Base-by-base conservation (phyloP, 2,797 vertebrate species). In the Scolopax bukidnonensis region DNA sequence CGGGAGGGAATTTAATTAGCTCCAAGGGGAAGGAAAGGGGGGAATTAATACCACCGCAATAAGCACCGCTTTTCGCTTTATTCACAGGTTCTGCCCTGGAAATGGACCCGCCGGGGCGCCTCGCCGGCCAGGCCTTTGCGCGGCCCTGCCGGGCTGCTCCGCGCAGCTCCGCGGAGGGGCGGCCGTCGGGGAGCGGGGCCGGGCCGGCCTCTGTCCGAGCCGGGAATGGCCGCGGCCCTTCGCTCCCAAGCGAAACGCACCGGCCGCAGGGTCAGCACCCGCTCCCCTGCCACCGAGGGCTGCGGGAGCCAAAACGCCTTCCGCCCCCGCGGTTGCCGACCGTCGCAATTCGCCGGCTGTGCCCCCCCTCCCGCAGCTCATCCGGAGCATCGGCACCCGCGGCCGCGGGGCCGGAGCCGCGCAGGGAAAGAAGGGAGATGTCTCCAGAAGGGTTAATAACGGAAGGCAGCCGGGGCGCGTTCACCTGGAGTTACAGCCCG, bases 1-100 rank as follows among this genome's bases (percentile, higher is more conserved):
- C 77, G 41, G 97, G 95, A 93, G 97, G 97, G 97, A 97, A 97
- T 98, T 97, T 98, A 98, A 98, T 98, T 97, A 98, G 98, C 96
- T 98, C 97, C 97, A 89, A 84, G 91, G 96, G 97, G 96, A 32
- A 47, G 21, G 47, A 47, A 47, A 21, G 21, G 47, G 21, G 47
- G 47, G 47, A 12, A 47, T 47, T 98, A 98, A 96, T 84, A 94
- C 91, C 91, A 96, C 94, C 97, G 98, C 97, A 98, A 98, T 97
- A 98, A 98, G 98, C 97, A 98, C 97, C 96, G 65, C 95, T 96
- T 92, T 92, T 87, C 76, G 83, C 95, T 98, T 98, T 97, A 92
- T 97, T 95, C 92, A 53, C 82, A 91, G 86, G 92, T 94, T 84
- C 87, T 40, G 53, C 84, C 73, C 80, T 89, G 84, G 68, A 90